Percentiles rank a stretch among this genome's conserved stretches.
Conservation (phyloP, 1,140 invertebrate genomes). For the Nephotettix cincticeps region DNA sequence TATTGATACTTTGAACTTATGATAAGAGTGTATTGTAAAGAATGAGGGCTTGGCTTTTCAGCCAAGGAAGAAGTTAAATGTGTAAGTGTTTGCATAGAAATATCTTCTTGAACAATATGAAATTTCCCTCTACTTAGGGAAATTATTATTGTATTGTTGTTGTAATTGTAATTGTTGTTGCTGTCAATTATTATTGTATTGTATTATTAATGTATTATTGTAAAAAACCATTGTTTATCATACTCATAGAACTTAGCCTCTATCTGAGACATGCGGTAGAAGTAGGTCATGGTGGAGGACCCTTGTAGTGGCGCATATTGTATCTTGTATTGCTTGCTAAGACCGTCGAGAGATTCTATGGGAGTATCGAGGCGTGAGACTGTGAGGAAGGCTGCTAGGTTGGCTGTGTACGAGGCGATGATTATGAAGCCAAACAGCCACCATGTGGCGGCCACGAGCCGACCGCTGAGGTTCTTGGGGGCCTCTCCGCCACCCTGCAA, state of each 20-base stretch:
- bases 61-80: no score
- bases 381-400: constrained; percentile 91
- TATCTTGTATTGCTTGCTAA: constrained; percentile 94
- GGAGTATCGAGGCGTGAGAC: constrained; percentile 90
- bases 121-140: no score
- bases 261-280: constrained; percentile 94
- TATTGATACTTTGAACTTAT: no score
- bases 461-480: constrained; percentile 90
- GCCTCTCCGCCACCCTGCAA: constrained; percentile 87
- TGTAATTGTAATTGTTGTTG: background rate
- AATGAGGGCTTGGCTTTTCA: no score
- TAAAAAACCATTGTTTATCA: no score
- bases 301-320: constrained; percentile 87
- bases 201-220: no score
- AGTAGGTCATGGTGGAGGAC: constrained; percentile 88
- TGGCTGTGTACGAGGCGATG: constrained; percentile 97
- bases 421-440: constrained; percentile 98
- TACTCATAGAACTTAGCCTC: constrained; percentile 94
- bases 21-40: no score
- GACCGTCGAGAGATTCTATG: constrained; percentile 88
- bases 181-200: background rate
- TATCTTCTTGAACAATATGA: no score
- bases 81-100: no score
- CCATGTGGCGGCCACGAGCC: constrained; percentile 93
- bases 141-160: background rate